Evolutionary conservation across 2,888 invertebrate genomes (phyloP).

Genomic region (Teleogryllus oceanicus): DNA sequence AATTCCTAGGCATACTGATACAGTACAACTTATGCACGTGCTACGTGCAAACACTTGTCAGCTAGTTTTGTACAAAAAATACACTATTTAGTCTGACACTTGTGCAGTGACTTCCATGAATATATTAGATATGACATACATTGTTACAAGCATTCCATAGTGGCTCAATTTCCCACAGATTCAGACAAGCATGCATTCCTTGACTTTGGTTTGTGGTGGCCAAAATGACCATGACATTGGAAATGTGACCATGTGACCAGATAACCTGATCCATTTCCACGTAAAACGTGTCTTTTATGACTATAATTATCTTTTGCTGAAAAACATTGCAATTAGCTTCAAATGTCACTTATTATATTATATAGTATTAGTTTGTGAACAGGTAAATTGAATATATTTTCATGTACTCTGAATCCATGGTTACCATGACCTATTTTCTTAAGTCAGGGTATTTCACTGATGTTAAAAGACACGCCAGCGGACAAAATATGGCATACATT

Average conservation of each 20-base stretch:
- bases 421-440: too few species aligned
- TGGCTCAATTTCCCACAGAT: background rate
- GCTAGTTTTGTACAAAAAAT: background rate
- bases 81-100: background rate
- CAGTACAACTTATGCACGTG: constrained; percentile 18
- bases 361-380: too few species aligned
- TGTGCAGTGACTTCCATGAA: constrained; percentile 5
- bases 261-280: background rate
- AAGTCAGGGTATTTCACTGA: too few species aligned
- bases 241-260: background rate
- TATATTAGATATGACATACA: constrained; percentile 5
- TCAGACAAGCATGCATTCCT: background rate
- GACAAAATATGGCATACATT: too few species aligned
- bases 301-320: background rate
- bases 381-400: too few species aligned
- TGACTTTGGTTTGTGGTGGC: constrained; percentile 18
- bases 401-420: too few species aligned
- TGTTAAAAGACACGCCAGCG: too few species aligned
- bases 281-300: background rate
- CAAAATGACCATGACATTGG: background rate
- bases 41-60: background rate
- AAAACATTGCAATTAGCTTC: too few species aligned
- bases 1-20: background rate
- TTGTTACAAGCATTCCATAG: background rate
- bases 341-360: too few species aligned